phyloP scores from a whole-genome alignment of 2,797 vertebrate species.

The Zenarchopterus dispar region DNA sequence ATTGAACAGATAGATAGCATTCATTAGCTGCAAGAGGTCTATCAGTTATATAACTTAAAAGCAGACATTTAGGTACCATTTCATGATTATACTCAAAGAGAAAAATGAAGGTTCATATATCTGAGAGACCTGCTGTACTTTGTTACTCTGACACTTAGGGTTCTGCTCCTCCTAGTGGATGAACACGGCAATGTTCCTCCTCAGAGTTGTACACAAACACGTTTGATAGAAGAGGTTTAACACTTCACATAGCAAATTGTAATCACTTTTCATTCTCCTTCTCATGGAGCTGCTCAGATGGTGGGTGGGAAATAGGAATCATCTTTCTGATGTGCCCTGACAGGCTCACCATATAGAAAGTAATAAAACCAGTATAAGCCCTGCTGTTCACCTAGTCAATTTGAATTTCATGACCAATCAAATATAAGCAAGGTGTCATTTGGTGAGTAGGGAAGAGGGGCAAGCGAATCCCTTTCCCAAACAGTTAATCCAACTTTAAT shows the following conservation, averaged over 20 bases:
- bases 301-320: conserved; percentile 43
- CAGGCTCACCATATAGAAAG: conserved; percentile 60
- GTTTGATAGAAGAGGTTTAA: conserved; percentile 66
- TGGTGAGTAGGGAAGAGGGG: conserved; percentile 79
- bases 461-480: conserved; percentile 94
- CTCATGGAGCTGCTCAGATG: conserved; percentile 19
- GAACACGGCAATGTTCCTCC: conserved; percentile 53
- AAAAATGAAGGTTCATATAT: conserved; percentile 38
- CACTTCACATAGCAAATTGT: conserved; percentile 64
- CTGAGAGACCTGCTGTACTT: conserved; percentile 44
- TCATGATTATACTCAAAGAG: conserved; percentile 17
- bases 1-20: conserved; percentile 21
- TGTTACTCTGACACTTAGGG: conserved; percentile 56
- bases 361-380: conserved; percentile 68
- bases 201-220: conserved; percentile 58
- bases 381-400: conserved; percentile 77
- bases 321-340: conserved; percentile 67
- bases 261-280: conserved; percentile 55
- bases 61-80: conserved; percentile 13
- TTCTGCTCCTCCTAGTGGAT: conserved; percentile 84
- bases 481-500: conserved; percentile 99
- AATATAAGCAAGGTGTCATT: conserved; percentile 97
- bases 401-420: conserved; percentile 90
- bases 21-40: conserved; percentile 6
- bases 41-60: conserved; percentile 2